Evolutionary conservation across 2,888 invertebrate genomes (phyloP), one percentile per base, ranked within the genome.

Genomic region (Cecidostiba fungosa): DNA sequence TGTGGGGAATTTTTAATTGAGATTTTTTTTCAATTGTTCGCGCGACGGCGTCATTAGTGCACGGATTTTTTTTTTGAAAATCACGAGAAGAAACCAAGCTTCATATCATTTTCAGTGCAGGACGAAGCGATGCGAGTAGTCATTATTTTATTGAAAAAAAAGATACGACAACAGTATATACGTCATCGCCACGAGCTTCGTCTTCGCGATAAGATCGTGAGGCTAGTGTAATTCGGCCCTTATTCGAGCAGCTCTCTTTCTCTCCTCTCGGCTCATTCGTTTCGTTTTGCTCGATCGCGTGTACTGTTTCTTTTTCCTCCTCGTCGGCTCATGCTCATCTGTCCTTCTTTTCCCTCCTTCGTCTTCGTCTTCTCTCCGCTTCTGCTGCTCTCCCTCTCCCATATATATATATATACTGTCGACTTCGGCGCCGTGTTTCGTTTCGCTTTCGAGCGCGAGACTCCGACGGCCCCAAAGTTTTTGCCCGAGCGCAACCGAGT

Each of bases 321-420:
- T 89, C 88, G 69, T 74, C 70, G 78, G 87, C 87, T 81, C 78
- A 70, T 85, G 86, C 88, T 84, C 85, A 83, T 85, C 86, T 87
- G 84, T 87, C 85, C 76, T 87, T 82, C 81, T 86, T 72, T 76
- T 62, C 73, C 50, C 83, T 83, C 36, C 77, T 74, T 78, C 54
- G 50, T 54, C 78, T 85, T 85, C 86, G 76, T 83, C 78, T 74
- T 29, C 77, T 69, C 80, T 70, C 47, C 8, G 23, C 74, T 29
- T n/a, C 70, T 36, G 69, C 50, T 19, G 23, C 59, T 59, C 77
- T 66, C 16, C 23, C 62, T 39, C 72, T 54, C 43, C 47, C 50
- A 29, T 6, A 59, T 6, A 59, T n/a, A n/a, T n/a, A n/a, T n/a
- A n/a, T n/a, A n/a, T n/a, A n/a, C n/a, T n/a, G 54, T 29, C 32